Conservation (phyloP, 2,113 vertebrate genomes). For the Xiphophorus hellerii region DNA sequence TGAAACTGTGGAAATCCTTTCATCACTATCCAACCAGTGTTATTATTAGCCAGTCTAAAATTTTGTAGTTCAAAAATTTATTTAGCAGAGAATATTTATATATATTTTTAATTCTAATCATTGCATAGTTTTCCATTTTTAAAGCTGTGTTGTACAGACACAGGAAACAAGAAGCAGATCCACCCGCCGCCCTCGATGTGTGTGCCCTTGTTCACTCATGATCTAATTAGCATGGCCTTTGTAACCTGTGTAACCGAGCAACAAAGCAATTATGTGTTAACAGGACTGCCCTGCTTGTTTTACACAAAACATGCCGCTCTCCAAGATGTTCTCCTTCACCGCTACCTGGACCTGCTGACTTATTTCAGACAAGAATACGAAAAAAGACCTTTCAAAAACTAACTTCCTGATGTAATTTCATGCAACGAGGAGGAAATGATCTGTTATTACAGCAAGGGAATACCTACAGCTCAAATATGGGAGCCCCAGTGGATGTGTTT, state of each 20-base stretch:
- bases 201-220: conserved; percentile 41
- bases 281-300: conserved; percentile 42
- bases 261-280: conserved; percentile 55
- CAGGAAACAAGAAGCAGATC: conserved; percentile 7
- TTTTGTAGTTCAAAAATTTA: no score
- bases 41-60: no score
- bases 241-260: conserved; percentile 71
- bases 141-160: not conserved
- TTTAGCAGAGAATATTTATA: no score
- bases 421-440: not conserved
- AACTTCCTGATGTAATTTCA: not conserved
- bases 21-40: no score
- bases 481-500: not conserved
- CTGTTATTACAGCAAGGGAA: not conserved
- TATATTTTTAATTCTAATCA: not conserved
- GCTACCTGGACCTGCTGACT: not conserved
- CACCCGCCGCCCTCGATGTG: conserved; percentile 1
- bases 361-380: no score
- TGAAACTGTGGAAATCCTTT: no score
- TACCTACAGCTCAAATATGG: not conserved
- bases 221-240: conserved; percentile 66
- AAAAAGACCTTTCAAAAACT: not conserved
- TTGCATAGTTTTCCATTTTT: not conserved
- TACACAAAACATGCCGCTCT: conserved; percentile 8
- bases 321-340: not conserved